phyloP scores from a whole-genome alignment of 1,140 invertebrate genomes.

The Ridgeia piscesae region DNA sequence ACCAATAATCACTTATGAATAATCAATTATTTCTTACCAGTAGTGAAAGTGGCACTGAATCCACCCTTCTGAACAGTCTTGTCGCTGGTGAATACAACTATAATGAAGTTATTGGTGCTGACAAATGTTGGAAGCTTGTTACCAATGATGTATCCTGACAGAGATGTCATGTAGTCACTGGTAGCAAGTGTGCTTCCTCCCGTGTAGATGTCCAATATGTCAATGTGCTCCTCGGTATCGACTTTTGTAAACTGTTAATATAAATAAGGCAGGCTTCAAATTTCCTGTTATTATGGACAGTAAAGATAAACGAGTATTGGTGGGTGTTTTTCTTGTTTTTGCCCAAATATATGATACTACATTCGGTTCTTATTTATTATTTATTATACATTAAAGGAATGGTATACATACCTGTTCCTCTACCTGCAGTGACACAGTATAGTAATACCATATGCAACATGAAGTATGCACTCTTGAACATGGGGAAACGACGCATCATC shows the following conservation, averaged over 20 bases:
- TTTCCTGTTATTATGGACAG: not conserved
- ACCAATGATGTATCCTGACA: not conserved
- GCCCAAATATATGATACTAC: not conserved
- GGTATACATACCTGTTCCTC: too few relatives aligned
- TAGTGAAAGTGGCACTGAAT: not conserved
- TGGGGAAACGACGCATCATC: too few relatives aligned
- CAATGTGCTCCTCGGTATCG: not conserved
- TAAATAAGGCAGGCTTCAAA: not conserved
- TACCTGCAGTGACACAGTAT: too few relatives aligned
- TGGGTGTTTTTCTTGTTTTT: not conserved
- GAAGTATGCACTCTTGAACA: too few relatives aligned
- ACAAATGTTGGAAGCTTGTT: not conserved
- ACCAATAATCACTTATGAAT: not conserved
- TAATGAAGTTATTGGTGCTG: not conserved
- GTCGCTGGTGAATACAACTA: not conserved
- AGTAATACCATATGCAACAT: too few relatives aligned
- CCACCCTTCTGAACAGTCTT: not conserved
- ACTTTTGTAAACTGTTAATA: not conserved
- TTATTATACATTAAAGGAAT: not conserved
- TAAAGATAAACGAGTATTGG: not conserved
- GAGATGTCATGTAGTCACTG: not conserved
- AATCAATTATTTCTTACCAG: not conserved
- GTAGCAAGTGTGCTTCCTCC: not conserved
- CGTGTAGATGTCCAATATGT: not conserved
- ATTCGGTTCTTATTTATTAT: not conserved